Conservation (phyloP, 2,888 invertebrate species). For the Phalangium opilio region DNA sequence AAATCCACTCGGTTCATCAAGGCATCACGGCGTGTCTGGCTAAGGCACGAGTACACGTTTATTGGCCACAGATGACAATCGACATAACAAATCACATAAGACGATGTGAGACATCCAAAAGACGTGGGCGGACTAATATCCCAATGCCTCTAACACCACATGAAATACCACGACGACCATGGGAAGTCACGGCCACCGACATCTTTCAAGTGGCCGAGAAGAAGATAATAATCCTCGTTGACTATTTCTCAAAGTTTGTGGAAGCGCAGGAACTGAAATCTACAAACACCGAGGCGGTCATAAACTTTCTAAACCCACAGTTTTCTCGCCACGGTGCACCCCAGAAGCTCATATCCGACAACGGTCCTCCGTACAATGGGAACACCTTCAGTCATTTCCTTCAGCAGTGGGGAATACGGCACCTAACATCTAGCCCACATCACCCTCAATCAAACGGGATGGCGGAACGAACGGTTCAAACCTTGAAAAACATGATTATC, state of each 20-base stretch:
- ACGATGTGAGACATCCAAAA: conserved; percentile 6
- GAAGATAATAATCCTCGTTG: background rate
- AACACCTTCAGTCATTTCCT: background rate
- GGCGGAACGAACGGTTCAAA: conserved; percentile 5
- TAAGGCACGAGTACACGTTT: conserved; percentile 5
- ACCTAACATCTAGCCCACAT: background rate
- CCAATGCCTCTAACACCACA: conserved; percentile 3
- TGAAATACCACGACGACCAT: conserved; percentile 4
- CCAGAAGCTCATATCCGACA: background rate
- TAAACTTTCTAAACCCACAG: background rate
- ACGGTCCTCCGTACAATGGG: conserved; percentile 4
- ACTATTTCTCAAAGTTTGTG: conserved; percentile 2
- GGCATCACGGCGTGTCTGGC: background rate
- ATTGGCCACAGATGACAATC: conserved; percentile 6
- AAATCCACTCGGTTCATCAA: too few relatives aligned
- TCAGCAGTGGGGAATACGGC: conserved; percentile 3
- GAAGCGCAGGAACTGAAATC: background rate
- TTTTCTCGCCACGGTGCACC: conserved; percentile 4
- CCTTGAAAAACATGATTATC: conserved; percentile 3
- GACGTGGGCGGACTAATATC: conserved; percentile 1
- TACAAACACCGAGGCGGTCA: background rate
- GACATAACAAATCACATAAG: conserved; percentile 4
- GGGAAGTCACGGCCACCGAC: conserved; percentile 2
- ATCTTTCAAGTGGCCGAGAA: background rate
- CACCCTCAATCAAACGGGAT: conserved; percentile 4